Base-by-base conservation (phyloP, 1,140 invertebrate genomes). In the Bombus consobrinus region DNA sequence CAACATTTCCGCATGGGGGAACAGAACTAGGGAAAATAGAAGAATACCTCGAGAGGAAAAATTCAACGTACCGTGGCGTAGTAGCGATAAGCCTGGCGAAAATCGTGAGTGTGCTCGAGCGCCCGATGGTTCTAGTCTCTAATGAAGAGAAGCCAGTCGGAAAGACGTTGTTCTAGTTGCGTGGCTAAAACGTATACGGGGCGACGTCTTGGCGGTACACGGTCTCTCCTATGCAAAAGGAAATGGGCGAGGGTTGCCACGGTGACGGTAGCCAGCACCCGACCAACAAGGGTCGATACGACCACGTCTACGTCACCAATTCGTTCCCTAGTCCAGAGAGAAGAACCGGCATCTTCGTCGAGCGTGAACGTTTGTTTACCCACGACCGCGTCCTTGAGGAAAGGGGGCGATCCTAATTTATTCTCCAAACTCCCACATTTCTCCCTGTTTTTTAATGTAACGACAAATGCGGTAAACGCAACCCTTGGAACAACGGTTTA, bases 181-280 rank as follows among this genome's bases (percentile, higher is more conserved):
- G 57, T 68, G 73, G 87, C 34, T 62, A 62, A 59, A 62, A n/a
- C 59, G 47, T 64, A 37, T 10, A 57, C 59, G 68, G 74, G 85
- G 86, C 81, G 32, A 66, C 75, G 59, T 71, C 81, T 89, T 43
- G 47, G 15, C 78, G 71, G 5, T 28, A 34, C 28, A 34, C 80
- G 28, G 74, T n/a, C 41, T 76, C 77, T 83, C 68, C 81, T 90
- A 89, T 85, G 89, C 85, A 89, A 91, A 91, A 91, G 90, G 86
- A 92, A 89, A 88, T 71, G 86, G 83, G 81, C 87, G 90, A 89
- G 89, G 91, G 89, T 92, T 91, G 91, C 87, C 87, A 91, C 87
- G 89, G 90, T 92, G 89, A 93, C 92, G 89, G 71, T 43, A 74
- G 64, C 84, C 81, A 83, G 85, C 89, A 87, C 87, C 86, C 83